These are phyloP conservation scores for Condylostylus longicornis DNA, from an alignment of 1,140 invertebrate genomes.

Conservation along the genomic window DNA sequence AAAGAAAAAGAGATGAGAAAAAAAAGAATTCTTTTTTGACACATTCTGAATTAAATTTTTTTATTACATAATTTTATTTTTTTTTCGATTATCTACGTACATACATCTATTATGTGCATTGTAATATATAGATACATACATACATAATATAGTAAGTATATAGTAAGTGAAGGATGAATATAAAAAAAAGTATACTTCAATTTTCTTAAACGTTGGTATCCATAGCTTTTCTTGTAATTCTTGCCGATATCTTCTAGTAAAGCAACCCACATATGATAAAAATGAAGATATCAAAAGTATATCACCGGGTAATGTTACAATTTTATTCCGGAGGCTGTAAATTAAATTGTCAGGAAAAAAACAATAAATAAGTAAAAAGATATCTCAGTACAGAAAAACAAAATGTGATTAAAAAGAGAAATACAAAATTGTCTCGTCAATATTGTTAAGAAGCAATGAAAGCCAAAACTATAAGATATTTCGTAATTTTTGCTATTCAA, in stretches of 20 bases:
- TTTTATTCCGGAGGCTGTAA: conserved; percentile 37
- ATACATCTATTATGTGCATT: too few species aligned
- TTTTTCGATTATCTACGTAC: too few species aligned
- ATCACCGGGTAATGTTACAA: conserved; percentile 75
- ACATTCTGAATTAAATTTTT: background rate
- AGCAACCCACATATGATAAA: conserved; percentile 90
- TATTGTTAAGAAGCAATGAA: background rate
- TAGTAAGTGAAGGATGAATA: background rate
- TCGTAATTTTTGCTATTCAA: background rate
- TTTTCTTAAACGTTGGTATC: conserved; percentile 34
- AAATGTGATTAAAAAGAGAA: conserved; percentile 2
- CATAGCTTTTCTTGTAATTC: conserved; percentile 71
- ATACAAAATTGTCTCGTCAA: background rate
- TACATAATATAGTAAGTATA: background rate
- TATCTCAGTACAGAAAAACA: too few species aligned
- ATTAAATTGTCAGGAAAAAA: too few species aligned
- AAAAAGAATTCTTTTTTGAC: background rate
- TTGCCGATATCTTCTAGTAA: conserved; percentile 69
- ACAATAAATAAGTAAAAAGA: background rate
- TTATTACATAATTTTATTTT: too few species aligned
- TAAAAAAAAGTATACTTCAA: conserved; percentile 31
- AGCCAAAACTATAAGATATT: too few species aligned
- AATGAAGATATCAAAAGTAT: conserved; percentile 81
- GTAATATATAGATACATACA: too few species aligned
- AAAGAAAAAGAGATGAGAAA: conserved; percentile 6